Base-by-base conservation (phyloP, 2,888 invertebrate species). In the Ormyrus labotus region DNA sequence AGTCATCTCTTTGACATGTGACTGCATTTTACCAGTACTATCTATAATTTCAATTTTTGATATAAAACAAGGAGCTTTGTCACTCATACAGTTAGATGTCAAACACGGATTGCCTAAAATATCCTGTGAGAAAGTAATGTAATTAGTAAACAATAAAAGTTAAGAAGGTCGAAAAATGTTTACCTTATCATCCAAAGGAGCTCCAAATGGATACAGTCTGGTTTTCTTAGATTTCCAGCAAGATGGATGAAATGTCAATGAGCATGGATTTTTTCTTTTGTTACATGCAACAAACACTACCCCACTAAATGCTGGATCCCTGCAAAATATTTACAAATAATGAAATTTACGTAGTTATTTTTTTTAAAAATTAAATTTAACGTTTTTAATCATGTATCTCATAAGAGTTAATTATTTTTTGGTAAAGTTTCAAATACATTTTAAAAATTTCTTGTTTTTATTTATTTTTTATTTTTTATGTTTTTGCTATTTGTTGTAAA, bases 141-240 rank as follows among this genome's bases (percentile, higher is more conserved):
- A 61, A 55, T 55, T 53, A 70, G 11, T 65, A 70, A 45, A 50
- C 6, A 58, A 60, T 58, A 11, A 60, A 19, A 19, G 19, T 19
- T 1, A 2, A 19, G 19, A 19, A 19, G 61, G 67, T 19, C 10
- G 45, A 13, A 10, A 63, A 8, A 53, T 13, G 6, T 60, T 84
- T 85, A 87, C 88, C 84, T 84, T 85, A 53, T 88, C 87, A 19
- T 19, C 19, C 9, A 86, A 83, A 61, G 19, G 2, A 19, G 19
- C 19, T 19, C 19, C 19, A 19, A 76, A 1, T 6, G 83, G 83
- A 47, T 83, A 85, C 7, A 87, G 19, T 69, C 7, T 80, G 19
- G 86, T 86, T 81, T 88, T 89, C 48, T 84, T 83, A 2, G 77
- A 19, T 81, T 86, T 86, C 89, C 89, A 89, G 82, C 89, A 89